phyloP scores from a whole-genome alignment of 2,797 vertebrate species.

The Enteromius anoplus region DNA sequence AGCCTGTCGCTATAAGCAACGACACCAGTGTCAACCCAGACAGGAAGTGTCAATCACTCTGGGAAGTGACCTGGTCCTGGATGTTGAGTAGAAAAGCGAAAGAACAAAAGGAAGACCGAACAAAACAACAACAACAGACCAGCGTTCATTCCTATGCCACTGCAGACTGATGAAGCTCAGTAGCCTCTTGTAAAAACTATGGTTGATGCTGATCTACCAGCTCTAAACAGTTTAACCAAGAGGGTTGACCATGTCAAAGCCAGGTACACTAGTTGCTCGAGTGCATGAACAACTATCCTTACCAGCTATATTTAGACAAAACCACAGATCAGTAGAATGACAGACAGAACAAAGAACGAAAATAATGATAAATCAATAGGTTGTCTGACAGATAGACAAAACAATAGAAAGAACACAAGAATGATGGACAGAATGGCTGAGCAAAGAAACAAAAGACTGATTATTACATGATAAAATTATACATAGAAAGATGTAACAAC shows the following conservation, averaged over 20 bases:
- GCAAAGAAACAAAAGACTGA: neutral
- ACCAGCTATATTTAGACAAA: neutral
- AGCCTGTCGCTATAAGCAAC: conserved; percentile 20
- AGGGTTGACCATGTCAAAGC: neutral
- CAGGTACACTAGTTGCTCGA: neutral
- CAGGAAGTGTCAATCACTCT: conserved; percentile 22
- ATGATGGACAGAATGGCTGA: neutral
- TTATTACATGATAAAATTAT: neutral
- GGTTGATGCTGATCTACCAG: neutral
- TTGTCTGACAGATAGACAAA: neutral
- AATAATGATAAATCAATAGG: neutral
- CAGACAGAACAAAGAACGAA: neutral
- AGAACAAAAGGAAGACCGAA: neutral
- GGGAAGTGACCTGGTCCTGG: neutral
- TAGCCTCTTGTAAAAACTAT: neutral
- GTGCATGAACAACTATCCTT: neutral
- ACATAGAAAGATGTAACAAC: neutral
- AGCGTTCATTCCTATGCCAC: neutral
- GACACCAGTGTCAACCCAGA: neutral
- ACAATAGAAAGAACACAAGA: neutral
- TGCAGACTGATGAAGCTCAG: neutral
- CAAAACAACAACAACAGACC: neutral
- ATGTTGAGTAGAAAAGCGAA: conserved; percentile 6
- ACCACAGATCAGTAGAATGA: neutral
- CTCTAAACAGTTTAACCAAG: neutral